Evolutionary conservation across 2,113 vertebrate genomes (phyloP), one percentile per base, ranked within the genome.

Genomic region (Ictidomys tridecemlineatus): DNA sequence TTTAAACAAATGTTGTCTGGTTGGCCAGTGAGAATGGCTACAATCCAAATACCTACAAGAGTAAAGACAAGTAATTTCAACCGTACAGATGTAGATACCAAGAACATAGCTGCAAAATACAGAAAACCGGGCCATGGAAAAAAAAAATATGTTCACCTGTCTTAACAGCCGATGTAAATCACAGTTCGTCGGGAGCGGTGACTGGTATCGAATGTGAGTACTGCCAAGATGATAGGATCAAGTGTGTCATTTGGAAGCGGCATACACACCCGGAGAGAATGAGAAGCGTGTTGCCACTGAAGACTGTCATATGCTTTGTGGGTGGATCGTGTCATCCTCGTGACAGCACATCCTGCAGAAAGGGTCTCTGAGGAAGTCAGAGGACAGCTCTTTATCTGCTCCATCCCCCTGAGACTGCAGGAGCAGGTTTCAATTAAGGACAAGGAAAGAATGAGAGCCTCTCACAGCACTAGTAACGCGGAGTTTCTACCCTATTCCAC

Each of bases 331-430:
- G 97, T 95, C 95, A 94, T 73, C 91, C n/a, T 12, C 5, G 56
- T 96, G 97, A 98, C 96, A 98, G 94, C 70, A 30, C 12, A 69
- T 97, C 83, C 17, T 85, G 22, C 63, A 95, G 58, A 96, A 96
- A 87, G 22, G 87, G 96, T 89, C 95, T 98, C 97, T 74, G 72
- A 95, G 96, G 91, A 97, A 87, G 87, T 67, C 61, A 58, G 76
- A 84, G 96, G 97, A 98, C 85, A 95, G 95, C 89, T 97, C 91
- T 98, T 96, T 97, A 93, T 95, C 96, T 96, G 67, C 77, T 61
- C 74, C 32, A 12, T 63, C 56, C 96, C 94, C 95, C 18, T 58
- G 86, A 96, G 96, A 94, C 70, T 56, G 65, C 1, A 32, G 94
- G 63, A 67, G 84, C 93, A 97, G 94, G 87, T 93, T 96, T 96